phyloP scores from a whole-genome alignment of 2,888 invertebrate genomes.

The Magallana nippona region DNA sequence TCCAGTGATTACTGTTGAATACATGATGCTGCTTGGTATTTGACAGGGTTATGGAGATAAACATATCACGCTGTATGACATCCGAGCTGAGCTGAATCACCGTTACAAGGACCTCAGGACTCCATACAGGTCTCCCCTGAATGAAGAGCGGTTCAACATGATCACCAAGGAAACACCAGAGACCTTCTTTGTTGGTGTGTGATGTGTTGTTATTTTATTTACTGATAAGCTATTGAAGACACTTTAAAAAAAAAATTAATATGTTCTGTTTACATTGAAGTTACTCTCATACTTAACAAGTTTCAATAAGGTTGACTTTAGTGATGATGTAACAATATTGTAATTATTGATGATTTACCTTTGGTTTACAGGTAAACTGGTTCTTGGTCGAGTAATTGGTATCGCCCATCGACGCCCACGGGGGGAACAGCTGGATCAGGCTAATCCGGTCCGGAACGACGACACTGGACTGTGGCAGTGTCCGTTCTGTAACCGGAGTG shows the following conservation, averaged over 20 bases:
- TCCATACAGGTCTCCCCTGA: slow-evolving; percentile 88
- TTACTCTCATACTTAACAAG: too few relatives aligned
- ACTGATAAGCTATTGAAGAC: not conserved
- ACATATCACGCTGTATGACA: slow-evolving; percentile 95
- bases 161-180: slow-evolving; percentile 97
- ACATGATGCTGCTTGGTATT: not conserved
- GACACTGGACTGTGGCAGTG: slow-evolving; percentile 98
- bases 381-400: slow-evolving; percentile 83
- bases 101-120: slow-evolving; percentile 91
- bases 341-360: not conserved
- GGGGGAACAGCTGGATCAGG: slow-evolving; percentile 95
- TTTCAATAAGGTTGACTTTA: too few relatives aligned
- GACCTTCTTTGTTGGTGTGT: slow-evolving; percentile 92
- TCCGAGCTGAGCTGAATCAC: slow-evolving; percentile 95
- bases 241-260: too few relatives aligned
- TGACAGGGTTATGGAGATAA: slow-evolving; percentile 84
- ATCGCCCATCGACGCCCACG: slow-evolving; percentile 93
- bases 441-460: slow-evolving; percentile 96
- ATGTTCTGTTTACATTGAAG: too few relatives aligned
- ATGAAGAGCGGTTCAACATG: slow-evolving; percentile 95
- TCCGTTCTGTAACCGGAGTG: slow-evolving; percentile 96
- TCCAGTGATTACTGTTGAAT: too few relatives aligned
- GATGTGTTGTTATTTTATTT: not conserved
- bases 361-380: slow-evolving; percentile 83
- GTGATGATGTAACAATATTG: not conserved